Conservation (phyloP, 2,113 vertebrate genomes). For the Phrynosoma blainvillii region DNA sequence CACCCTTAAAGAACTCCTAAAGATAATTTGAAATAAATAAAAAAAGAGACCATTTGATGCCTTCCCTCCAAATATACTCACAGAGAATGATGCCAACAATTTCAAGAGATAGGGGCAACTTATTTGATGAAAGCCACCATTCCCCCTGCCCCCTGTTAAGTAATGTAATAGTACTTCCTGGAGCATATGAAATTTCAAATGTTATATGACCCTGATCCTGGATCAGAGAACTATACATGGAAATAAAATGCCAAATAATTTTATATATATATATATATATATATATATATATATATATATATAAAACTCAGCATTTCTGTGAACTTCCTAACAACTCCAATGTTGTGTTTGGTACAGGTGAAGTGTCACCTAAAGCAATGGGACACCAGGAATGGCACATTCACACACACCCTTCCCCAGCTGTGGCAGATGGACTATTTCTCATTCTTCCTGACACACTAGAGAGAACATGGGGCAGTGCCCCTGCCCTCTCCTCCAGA, state of each 20-base stretch:
- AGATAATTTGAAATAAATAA: background rate
- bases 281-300: too few relatives aligned
- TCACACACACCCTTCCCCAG: too few relatives aligned
- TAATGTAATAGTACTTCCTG: background rate
- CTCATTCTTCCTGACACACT: too few relatives aligned
- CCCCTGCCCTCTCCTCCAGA: too few relatives aligned
- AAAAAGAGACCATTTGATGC: conserved; percentile 32
- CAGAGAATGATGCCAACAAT: conserved; percentile 47
- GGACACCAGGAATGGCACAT: too few relatives aligned
- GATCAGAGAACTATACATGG: background rate
- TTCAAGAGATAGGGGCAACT: conserved; percentile 34
- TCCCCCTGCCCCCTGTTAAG: background rate
- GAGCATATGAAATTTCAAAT: background rate
- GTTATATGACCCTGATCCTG: background rate
- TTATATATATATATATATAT: background rate
- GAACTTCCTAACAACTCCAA: too few relatives aligned
- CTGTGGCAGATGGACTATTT: too few relatives aligned
- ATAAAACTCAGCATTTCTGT: too few relatives aligned
- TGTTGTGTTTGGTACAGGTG: too few relatives aligned
- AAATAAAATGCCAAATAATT: background rate
- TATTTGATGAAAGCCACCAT: background rate
- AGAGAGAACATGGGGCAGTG: too few relatives aligned
- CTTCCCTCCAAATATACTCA: conserved; percentile 53
- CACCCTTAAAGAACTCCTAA: background rate
- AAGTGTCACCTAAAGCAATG: too few relatives aligned